phyloP scores from a whole-genome alignment of 2,113 vertebrate genomes.

The Tretioscincus oriximinensis region DNA sequence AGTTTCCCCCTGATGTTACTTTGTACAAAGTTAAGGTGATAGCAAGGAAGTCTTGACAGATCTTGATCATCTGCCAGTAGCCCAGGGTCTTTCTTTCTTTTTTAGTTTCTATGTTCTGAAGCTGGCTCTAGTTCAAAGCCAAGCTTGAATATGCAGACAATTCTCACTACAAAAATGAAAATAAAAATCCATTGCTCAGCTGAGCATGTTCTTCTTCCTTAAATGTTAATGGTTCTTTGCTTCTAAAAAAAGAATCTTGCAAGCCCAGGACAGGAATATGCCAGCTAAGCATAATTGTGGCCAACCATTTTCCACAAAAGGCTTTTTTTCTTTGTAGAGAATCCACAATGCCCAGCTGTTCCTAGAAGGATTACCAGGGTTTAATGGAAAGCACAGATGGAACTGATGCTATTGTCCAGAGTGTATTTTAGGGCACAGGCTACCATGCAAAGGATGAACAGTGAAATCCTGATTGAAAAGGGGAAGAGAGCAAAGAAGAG shows the following conservation, averaged over 20 bases:
- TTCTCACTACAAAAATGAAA: not conserved
- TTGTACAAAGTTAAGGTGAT: not conserved
- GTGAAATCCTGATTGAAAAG: conserved; percentile 59
- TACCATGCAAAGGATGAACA: conserved; percentile 72
- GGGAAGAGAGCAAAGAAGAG: no score
- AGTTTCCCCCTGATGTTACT: not conserved
- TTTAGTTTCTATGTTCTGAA: not conserved
- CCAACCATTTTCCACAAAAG: conserved; percentile 53
- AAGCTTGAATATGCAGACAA: not conserved
- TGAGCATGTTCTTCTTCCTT: conserved; percentile 26
- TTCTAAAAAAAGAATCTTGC: conserved; percentile 50
- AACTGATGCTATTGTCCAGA: conserved; percentile 68
- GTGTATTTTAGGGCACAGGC: conserved; percentile 69
- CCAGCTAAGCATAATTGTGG: conserved; percentile 53
- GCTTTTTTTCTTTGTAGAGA: conserved; percentile 51
- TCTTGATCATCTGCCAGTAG: not conserved
- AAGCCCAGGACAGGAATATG: conserved; percentile 41
- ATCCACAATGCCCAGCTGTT: conserved; percentile 70
- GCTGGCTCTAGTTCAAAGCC: not conserved
- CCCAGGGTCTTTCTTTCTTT: not conserved
- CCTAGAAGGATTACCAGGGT: conserved; percentile 72
- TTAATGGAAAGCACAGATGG: conserved; percentile 78
- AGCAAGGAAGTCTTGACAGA: not conserved
- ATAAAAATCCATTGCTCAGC: conserved; percentile 31
- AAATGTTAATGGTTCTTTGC: not conserved